These are phyloP conservation scores for Triplophysa yarkandensis DNA, from an alignment of 2,797 vertebrate genomes.

Conservation along the genomic window DNA sequence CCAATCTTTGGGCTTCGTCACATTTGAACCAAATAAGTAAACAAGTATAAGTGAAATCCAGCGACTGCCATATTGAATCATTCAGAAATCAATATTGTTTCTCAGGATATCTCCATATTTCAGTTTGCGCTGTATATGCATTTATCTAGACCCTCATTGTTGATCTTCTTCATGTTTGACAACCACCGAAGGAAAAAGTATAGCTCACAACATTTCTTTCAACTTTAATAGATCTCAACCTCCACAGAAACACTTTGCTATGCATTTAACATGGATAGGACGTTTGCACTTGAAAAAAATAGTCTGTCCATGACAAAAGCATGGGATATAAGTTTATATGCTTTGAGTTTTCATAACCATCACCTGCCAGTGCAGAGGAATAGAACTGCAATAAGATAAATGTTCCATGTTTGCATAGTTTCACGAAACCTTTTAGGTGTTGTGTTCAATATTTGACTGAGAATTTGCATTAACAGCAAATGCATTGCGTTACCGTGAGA, in stretches of 20 bases:
- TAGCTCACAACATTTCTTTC: constrained; percentile 1
- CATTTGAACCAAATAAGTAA: too few relatives aligned
- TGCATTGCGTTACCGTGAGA: neutral
- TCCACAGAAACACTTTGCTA: constrained; percentile 7
- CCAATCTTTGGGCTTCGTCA: too few relatives aligned
- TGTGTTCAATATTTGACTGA: constrained; percentile 13
- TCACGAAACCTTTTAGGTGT: neutral
- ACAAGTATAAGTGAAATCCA: constrained; percentile 38
- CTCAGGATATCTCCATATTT: neutral
- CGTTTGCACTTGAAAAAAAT: constrained; percentile 10
- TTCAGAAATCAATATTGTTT: constrained; percentile 5
- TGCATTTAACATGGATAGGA: constrained; percentile 7
- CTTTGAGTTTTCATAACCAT: neutral
- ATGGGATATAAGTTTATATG: neutral
- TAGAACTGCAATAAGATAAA: neutral
- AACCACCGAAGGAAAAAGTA: constrained; percentile 1
- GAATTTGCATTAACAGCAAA: constrained; percentile 8
- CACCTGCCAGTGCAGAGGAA: neutral
- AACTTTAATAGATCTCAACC: constrained; percentile 4
- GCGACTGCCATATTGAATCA: constrained; percentile 15
- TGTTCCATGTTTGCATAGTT: constrained; percentile 3
- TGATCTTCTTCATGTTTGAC: constrained; percentile 27
- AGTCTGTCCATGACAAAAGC: neutral
- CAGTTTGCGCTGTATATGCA: neutral
- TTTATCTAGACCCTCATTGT: constrained; percentile 36